Conservation (phyloP, 2,113 vertebrate genomes). For the Chaetops frenatus region DNA sequence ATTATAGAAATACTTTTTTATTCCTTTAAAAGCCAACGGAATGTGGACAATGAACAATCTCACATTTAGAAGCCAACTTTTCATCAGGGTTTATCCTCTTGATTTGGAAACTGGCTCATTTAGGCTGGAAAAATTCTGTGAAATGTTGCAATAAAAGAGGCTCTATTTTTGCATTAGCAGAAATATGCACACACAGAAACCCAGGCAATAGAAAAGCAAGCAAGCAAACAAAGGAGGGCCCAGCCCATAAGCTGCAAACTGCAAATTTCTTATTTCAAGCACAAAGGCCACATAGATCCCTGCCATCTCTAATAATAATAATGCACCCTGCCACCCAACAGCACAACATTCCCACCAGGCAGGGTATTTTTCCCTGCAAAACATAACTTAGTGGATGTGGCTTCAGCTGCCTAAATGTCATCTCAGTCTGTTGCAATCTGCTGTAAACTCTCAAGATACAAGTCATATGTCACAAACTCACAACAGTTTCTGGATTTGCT, state of each 20-base stretch:
- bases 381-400: slow-evolving; percentile 2
- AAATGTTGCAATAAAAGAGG: slow-evolving; percentile 46
- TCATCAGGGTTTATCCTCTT: slow-evolving; percentile 36
- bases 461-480: slow-evolving; percentile 13
- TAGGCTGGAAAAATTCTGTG: slow-evolving; percentile 45
- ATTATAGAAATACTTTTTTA: not conserved
- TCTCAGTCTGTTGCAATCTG: slow-evolving; percentile 37
- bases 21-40: not conserved
- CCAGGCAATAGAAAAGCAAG: not conserved
- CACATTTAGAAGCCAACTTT: slow-evolving; percentile 31
- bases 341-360: slow-evolving; percentile 9
- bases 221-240: not conserved
- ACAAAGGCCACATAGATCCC: not conserved
- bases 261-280: not conserved
- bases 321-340: slow-evolving; percentile 17
- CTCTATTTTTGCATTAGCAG: slow-evolving; percentile 43
- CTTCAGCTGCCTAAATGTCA: slow-evolving; percentile 57
- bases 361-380: not conserved
- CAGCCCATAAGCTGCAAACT: not conserved
- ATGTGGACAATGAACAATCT: slow-evolving; percentile 41
- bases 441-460: not conserved
- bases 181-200: slow-evolving; percentile 23
- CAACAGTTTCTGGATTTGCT: slow-evolving; percentile 37
- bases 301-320: not conserved
- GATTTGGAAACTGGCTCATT: slow-evolving; percentile 51